Base-by-base conservation (phyloP, 2,888 invertebrate genomes). In the Sarcophaga variegata region DNA sequence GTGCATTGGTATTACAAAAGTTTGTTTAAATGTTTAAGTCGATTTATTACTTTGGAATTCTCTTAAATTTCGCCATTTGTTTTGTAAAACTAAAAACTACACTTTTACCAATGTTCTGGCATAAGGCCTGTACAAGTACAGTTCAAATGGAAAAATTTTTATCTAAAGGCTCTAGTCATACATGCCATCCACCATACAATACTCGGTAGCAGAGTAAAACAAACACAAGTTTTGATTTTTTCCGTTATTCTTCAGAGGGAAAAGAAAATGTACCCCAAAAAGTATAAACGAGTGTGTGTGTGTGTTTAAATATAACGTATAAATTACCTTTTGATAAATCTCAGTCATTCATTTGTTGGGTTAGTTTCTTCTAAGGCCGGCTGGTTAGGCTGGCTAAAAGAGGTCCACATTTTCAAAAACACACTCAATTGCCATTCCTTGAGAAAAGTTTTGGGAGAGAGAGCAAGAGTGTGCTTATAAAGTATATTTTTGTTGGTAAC, bases 291-390 rank as follows among this genome's bases (percentile, higher is more conserved):
- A 17, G 54, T 5, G 10, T 37, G 37, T 37, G 37, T 37, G 37
- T 37, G 37, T 37, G 37, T 37, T 8, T 37, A 63, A 60, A 75
- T 54, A 70, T 69, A 17, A 66, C 75, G 78, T 74, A 86, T 93
- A 93, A 93, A 93, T 93, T 93, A 93, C 92, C 93, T 93, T 93
- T 93, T 93, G 93, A 93, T 93, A 93, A 93, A 93, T 93, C 93
- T 92, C 90, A 92, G 93, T 90, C 91, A 90, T 91, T 89, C 90
- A 87, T 88, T 88, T 88, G 85, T 84, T 72, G 63, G 75, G 66
- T 69, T 80, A 76, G 64, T 88, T 86, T 81, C 86, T 37, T 37
- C 37, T 37, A 37, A 37, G 37, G 37, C 37, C 10, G 10, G 2
- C 37, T 37, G 37, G 49, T 70, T 37, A 70, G 27, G 64, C 37